Evolutionary conservation across 2,797 vertebrate species (phyloP).

Genomic region (Protosalanx chinensis): DNA sequence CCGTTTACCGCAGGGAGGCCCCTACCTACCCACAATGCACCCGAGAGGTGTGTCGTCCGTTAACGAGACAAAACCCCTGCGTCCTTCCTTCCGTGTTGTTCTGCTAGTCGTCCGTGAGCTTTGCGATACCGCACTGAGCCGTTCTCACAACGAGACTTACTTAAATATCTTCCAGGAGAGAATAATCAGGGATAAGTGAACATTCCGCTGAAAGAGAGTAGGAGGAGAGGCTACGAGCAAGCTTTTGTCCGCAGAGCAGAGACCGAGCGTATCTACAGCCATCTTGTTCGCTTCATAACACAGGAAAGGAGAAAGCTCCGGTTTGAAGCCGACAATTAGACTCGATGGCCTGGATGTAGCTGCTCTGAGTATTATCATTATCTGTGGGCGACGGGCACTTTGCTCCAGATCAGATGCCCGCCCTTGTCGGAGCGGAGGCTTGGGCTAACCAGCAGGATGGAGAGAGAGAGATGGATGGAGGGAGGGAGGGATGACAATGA

Average conservation of each 20-base stretch:
- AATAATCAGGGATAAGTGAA: too few species aligned
- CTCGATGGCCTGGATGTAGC: constrained; percentile 10
- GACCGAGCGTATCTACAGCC: neutral
- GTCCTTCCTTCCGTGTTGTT: too few species aligned
- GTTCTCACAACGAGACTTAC: too few species aligned
- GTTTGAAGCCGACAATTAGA: constrained; percentile 37
- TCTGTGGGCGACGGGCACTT: constrained; percentile 22
- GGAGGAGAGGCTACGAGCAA: neutral
- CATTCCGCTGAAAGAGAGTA: too few species aligned
- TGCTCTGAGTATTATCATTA: constrained; percentile 38
- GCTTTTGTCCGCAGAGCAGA: neutral
- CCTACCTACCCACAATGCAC: neutral
- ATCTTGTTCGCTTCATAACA: neutral
- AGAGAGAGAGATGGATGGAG: neutral
- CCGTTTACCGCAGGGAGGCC: neutral
- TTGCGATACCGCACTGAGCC: too few species aligned
- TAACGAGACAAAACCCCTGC: neutral
- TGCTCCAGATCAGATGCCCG: constrained; percentile 32
- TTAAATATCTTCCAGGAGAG: too few species aligned
- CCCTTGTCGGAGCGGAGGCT: constrained; percentile 22
- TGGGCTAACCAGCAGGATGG: constrained; percentile 1
- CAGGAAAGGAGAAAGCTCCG: constrained; percentile 1
- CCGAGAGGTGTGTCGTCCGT: neutral
- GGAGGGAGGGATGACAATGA: neutral
- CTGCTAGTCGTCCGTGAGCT: too few species aligned